Evolutionary conservation across 2,888 invertebrate species (phyloP).

Genomic region (Thera obeliscata): DNA sequence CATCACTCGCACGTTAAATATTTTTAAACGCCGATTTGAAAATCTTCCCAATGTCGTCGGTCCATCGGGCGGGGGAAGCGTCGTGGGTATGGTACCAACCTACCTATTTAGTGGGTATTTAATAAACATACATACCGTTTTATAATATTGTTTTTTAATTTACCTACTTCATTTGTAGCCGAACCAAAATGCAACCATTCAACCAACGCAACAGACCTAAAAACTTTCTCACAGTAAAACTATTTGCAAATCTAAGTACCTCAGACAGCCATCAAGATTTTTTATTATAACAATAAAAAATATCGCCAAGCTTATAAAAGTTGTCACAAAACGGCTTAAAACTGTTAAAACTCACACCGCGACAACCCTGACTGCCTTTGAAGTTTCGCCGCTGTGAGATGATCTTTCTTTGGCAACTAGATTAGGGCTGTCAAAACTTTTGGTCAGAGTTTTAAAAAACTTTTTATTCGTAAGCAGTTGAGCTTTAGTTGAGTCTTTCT

Average conservation of each 20-base stretch:
- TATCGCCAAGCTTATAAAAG: conserved; percentile 53
- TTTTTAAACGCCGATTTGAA: too few relatives aligned
- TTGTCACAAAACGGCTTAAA: conserved; percentile 31
- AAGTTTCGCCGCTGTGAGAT: conserved; percentile 62
- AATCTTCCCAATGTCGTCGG: too few relatives aligned
- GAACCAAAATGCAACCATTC: too few relatives aligned
- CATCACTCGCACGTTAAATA: too few relatives aligned
- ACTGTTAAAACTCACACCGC: conserved; percentile 54
- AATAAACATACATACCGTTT: too few relatives aligned
- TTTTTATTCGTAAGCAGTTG: conserved; percentile 12
- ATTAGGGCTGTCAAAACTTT: conserved; percentile 48
- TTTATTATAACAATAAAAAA: conserved; percentile 33
- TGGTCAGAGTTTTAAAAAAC: not conserved
- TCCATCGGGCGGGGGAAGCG: too few relatives aligned
- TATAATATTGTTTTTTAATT: too few relatives aligned
- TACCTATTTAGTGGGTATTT: too few relatives aligned
- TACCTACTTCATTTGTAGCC: too few relatives aligned
- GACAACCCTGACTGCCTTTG: conserved; percentile 60
- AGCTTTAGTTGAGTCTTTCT: conserved; percentile 2
- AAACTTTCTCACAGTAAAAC: conserved; percentile 31
- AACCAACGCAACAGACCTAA: not conserved
- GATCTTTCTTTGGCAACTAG: conserved; percentile 48
- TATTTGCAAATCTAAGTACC: conserved; percentile 16
- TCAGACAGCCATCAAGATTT: conserved; percentile 26
- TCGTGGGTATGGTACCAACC: too few relatives aligned